phyloP scores from a whole-genome alignment of 2,113 vertebrate genomes.

The Regulus satrapa region DNA sequence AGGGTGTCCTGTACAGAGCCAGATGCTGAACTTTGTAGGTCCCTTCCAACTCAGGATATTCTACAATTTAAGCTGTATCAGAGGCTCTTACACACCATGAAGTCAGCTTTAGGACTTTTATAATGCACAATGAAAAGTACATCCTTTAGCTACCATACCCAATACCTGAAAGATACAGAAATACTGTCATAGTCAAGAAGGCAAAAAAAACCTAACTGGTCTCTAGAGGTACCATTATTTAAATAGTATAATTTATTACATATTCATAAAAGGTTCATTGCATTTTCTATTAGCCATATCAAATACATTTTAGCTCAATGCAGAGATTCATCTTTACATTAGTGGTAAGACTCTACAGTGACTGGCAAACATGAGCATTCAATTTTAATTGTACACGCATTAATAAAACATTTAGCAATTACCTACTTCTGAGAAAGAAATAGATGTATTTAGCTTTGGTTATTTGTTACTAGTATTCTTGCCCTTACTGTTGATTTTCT shows the following conservation, averaged over 20 bases:
- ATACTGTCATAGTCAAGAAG: neutral
- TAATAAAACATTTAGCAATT: neutral
- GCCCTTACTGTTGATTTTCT: neutral
- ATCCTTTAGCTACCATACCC: neutral
- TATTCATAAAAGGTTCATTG: neutral
- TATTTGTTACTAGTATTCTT: neutral
- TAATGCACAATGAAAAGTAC: neutral
- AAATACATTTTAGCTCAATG: neutral
- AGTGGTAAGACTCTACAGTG: neutral
- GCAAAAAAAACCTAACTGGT: neutral
- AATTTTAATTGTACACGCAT: neutral
- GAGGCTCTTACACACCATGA: neutral
- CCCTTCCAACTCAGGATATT: neutral
- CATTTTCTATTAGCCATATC: neutral
- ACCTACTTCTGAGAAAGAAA: neutral
- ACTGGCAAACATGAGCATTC: neutral
- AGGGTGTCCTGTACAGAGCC: neutral
- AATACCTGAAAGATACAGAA: neutral
- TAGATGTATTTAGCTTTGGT: neutral
- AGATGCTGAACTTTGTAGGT: neutral
- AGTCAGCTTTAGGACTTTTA: neutral
- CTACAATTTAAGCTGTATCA: neutral
- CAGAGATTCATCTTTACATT: neutral
- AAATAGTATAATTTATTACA: neutral
- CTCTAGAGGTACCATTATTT: neutral